Evolutionary conservation across 2,797 vertebrate species (phyloP).

Genomic region (Hippocampus kuda): DNA sequence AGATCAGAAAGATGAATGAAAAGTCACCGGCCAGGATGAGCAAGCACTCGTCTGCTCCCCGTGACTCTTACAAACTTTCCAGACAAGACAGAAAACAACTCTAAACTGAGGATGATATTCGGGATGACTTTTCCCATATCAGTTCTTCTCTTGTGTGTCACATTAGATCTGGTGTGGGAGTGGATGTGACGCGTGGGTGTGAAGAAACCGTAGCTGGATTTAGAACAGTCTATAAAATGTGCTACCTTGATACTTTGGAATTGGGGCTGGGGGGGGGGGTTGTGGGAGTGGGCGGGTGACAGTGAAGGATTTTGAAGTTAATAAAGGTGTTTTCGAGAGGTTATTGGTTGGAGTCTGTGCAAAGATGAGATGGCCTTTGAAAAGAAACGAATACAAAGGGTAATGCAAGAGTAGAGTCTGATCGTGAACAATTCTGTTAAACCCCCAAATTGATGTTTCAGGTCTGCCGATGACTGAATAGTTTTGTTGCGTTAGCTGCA

Average conservation of each 20-base stretch:
- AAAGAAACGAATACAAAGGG: conserved; percentile 52
- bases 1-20: neutral
- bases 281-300: neutral
- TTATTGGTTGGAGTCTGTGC: conserved; percentile 17
- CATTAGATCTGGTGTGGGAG: conserved; percentile 9
- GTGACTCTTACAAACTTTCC: conserved; percentile 26
- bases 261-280: neutral
- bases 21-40: neutral
- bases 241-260: conserved; percentile 11
- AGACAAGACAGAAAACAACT: conserved; percentile 20
- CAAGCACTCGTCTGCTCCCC: conserved; percentile 15
- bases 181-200: conserved; percentile 15
- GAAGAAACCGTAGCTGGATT: conserved; percentile 11
- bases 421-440: conserved; percentile 52
- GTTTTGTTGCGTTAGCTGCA: neutral
- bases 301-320: conserved; percentile 14
- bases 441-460: conserved; percentile 39
- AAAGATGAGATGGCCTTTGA: conserved; percentile 26
- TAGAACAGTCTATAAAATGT: conserved; percentile 16
- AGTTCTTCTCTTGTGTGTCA: conserved; percentile 4
- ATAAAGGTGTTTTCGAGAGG: conserved; percentile 26
- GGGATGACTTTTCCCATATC: conserved; percentile 8
- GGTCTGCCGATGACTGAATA: conserved; percentile 15
- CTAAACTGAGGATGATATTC: conserved; percentile 3
- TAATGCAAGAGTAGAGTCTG: conserved; percentile 48